phyloP scores from a whole-genome alignment of 1,140 invertebrate genomes.

The Drosophila ogumai region DNA sequence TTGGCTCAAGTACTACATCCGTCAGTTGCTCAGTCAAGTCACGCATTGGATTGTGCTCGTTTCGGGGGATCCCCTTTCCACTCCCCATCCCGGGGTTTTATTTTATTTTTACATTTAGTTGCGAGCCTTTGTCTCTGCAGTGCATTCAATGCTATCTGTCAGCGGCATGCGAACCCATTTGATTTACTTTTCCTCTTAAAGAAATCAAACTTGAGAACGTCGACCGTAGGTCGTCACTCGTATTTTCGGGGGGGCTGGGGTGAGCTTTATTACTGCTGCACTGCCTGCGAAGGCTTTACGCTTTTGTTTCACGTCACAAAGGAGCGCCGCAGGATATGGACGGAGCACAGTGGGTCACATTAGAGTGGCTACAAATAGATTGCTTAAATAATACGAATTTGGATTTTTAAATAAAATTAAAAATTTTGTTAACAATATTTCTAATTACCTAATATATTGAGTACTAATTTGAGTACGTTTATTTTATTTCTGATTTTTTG shows the following conservation, averaged over 20 bases:
- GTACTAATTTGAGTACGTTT: neutral
- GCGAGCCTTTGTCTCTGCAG: slow-evolving; percentile 24
- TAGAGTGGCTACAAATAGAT: neutral
- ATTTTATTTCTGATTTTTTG: neutral
- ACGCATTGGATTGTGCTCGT: slow-evolving; percentile 71
- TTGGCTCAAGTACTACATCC: slow-evolving; percentile 73
- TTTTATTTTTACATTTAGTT: slow-evolving; percentile 40
- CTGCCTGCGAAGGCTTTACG: slow-evolving; percentile 19
- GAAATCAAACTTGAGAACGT: slow-evolving; percentile 54
- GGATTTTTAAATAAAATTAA: neutral
- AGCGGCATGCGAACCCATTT: slow-evolving; percentile 70
- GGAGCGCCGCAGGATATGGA: slow-evolving; percentile 43
- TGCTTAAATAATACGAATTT: neutral
- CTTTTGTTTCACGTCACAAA: slow-evolving; percentile 61
- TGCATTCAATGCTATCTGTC: slow-evolving; percentile 57
- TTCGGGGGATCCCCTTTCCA: slow-evolving; percentile 17
- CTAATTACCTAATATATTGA: neutral
- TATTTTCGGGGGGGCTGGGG: slow-evolving; percentile 3
- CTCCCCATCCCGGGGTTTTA: slow-evolving; percentile 1
- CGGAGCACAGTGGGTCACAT: slow-evolving; percentile 18
- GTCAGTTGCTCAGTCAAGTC: slow-evolving; percentile 72
- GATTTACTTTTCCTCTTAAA: slow-evolving; percentile 67
- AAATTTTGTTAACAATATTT: neutral
- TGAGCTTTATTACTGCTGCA: slow-evolving; percentile 58
- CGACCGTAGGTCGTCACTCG: slow-evolving; percentile 8